A percentile compares a stretch with the other conserved stretches of the same genome.
These are phyloP conservation scores for Blastobasis adustella DNA, from an alignment of 2,888 invertebrate species.

Conservation along the genomic window DNA sequence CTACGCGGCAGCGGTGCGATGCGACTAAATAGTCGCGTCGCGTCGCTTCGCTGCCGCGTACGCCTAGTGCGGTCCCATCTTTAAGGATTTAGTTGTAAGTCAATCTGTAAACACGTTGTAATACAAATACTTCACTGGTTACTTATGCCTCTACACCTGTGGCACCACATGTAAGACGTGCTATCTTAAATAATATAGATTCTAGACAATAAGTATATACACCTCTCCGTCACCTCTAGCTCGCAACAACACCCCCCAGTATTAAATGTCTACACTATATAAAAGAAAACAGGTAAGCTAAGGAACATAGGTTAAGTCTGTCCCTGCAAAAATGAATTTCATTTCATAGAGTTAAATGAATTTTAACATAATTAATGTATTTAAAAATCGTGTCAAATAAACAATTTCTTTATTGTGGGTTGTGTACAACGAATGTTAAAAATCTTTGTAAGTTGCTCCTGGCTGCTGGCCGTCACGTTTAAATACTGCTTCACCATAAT, in stretches of 20 bases:
- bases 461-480: slow-evolving; percentile 5
- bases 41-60: too few species aligned
- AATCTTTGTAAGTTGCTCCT: slow-evolving; percentile 11
- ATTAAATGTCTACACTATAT: slow-evolving; percentile 15
- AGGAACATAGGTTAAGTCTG: slow-evolving; percentile 38
- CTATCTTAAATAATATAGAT: too few species aligned
- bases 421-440: slow-evolving; percentile 55
- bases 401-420: slow-evolving; percentile 43
- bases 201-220: slow-evolving; percentile 1
- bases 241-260: slow-evolving; percentile 19
- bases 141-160: too few species aligned
- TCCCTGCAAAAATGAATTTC: slow-evolving; percentile 61
- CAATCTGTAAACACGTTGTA: too few species aligned
- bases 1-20: too few species aligned
- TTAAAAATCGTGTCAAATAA: slow-evolving; percentile 22
- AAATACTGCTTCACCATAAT: slow-evolving; percentile 16
- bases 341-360: slow-evolving; percentile 48
- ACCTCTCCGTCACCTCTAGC: slow-evolving; percentile 34
- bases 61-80: too few species aligned
- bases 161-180: too few species aligned
- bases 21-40: too few species aligned
- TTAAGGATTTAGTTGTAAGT: too few species aligned
- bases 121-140: too few species aligned
- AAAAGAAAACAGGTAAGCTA: slow-evolving; percentile 60
- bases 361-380: slow-evolving; percentile 18